Conservation (phyloP, 2,888 invertebrate species). For the Tricholauxania praeusta region DNA sequence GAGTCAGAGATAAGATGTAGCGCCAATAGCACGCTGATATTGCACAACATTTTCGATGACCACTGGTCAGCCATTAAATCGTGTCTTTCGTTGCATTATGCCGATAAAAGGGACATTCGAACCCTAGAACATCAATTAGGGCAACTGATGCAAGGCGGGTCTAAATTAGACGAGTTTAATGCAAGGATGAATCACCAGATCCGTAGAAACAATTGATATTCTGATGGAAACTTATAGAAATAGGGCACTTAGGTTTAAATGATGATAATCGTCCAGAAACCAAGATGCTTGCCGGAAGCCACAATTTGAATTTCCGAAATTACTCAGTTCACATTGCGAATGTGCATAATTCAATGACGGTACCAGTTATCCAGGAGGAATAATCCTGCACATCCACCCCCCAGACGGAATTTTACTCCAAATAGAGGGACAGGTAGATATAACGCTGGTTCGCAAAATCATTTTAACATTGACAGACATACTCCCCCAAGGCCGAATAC, state of each 20-base stretch:
- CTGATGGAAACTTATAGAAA: slow-evolving; percentile 38
- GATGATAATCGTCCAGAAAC: slow-evolving; percentile 41
- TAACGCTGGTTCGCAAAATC: no score
- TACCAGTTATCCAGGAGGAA: no score
- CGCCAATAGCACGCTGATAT: neutral
- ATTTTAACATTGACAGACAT: no score
- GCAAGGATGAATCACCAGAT: slow-evolving; percentile 42
- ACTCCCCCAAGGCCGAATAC: no score
- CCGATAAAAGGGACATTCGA: slow-evolving; percentile 46
- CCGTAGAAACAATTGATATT: slow-evolving; percentile 35
- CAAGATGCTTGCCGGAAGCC: slow-evolving; percentile 39
- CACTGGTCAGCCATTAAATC: slow-evolving; percentile 43
- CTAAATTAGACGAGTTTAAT: slow-evolving; percentile 43
- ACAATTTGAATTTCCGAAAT: neutral
- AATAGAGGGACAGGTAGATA: no score
- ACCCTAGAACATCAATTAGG: slow-evolving; percentile 45
- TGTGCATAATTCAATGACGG: no score
- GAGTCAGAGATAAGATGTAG: no score
- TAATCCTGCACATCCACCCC: no score
- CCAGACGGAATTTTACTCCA: no score
- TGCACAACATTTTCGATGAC: slow-evolving; percentile 6
- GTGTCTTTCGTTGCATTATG: slow-evolving; percentile 46
- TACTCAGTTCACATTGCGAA: neutral
- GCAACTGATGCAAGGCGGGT: slow-evolving; percentile 39
- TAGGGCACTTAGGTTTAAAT: slow-evolving; percentile 28